Evolutionary conservation across 2,888 invertebrate species (phyloP), one percentile per base, ranked within the genome.

Genomic region (Xanthorhoe spadicearia): DNA sequence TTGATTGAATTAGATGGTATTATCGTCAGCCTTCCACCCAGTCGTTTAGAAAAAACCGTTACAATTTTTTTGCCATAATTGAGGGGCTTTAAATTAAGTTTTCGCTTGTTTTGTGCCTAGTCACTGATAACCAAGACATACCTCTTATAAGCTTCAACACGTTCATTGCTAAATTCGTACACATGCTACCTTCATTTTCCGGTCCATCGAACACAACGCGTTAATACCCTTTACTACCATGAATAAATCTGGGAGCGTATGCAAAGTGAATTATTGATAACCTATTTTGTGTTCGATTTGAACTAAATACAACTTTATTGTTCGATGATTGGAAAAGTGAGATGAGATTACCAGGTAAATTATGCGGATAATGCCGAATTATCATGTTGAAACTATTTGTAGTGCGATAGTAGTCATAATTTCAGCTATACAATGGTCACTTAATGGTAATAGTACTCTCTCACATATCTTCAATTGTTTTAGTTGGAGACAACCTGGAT

Each of bases 131-230:
- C 13, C 38, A 38, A 13, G 9, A 3, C 13, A 43, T 13, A 43
- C 38, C 10, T 43, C 38, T 13, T 43, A 43, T 3, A 43, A 13
- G 38, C 38, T 43, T 38, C 38, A 5, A 43, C 13, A 5, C 69
- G 60, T 60, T 32, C 8, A 32, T 32, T 56, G 74, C 74, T 79
- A 78, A 81, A 81, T 80, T 79, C 74, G 71, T 75, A 71, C 82
- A 79, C 80, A 83, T 82, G 72, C 72, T 81, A 79, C 76, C 76
- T 78, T 79, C 79, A 84, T 84, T 83, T 83, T 81, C 80, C 76
- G 52, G 68, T 68, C 74, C 82, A 83, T 73, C 77, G 84, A 82
- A 80, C 79, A 69, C 75, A 69, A 74, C 72, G 78, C 62, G 74
- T 70, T 82, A 82, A 79, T 77, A 72, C 67, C 69, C 70, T 78